Evolutionary conservation across 1,140 invertebrate genomes (phyloP), one percentile per base, ranked within the genome.

Genomic region (Carcinoscorpius rotundicauda): DNA sequence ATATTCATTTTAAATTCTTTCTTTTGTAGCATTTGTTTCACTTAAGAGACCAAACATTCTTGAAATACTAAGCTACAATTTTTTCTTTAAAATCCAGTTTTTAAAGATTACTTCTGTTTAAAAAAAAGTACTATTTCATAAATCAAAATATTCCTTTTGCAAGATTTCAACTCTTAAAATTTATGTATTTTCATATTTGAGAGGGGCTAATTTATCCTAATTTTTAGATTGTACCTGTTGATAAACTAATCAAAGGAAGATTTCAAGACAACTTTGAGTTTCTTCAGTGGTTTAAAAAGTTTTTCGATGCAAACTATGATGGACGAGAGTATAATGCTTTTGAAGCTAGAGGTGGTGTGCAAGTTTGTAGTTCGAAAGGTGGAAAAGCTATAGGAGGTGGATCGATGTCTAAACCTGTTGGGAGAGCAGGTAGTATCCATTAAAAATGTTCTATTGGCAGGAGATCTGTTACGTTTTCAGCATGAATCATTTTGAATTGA

Each of bases 251-350:
- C 52, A 68, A 68, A 58, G 66, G 66, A 48, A 56, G 66, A 29
- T 67, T 67, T 57, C 66, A 95, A 85, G 95, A 98, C 81, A 98
- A 98, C 82, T 98, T 98, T 85, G 96, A 98, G 81, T 98, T 98
- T 82, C 87, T 98, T 70, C 96, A 98, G 83, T 98, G 96, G 96
- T 98, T 98, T 82, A 98, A 98, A 84, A 97, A 97, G 77, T 98
- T 98, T 80, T 98, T 98, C 81, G 95, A 98, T 82, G 94, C 94
- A 60, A 98, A 98, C 82, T 98, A 97, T 80, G 91, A 97, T 76
- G 93, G 93, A 64, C 83, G 87, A 71, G 89, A 91, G 65, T 98
- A 98, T 79, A 89, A 97, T 76, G 87, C 91, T 58, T 79, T 89
- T 61, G 88, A 88, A 68, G 89, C 89, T 56, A 84, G 96, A 66